Evolutionary conservation across 2,888 invertebrate genomes (phyloP), one percentile per base, ranked within the genome.

Genomic region (Smittia aterrima): DNA sequence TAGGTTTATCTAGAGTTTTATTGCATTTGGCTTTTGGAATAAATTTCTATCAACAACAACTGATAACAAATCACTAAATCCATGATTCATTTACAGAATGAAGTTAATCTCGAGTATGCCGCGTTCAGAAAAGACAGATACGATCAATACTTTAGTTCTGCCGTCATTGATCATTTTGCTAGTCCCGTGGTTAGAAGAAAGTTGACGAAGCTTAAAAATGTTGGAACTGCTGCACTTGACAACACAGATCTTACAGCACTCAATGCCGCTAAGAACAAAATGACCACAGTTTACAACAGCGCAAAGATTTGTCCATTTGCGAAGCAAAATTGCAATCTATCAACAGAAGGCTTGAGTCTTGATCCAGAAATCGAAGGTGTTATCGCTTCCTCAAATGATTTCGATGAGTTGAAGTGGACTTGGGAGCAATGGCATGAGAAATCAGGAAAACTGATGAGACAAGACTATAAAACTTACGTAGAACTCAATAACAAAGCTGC

Each of bases 401-500:
- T 24, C 20, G 72, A 72, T 40, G 72, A 72, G 38, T 22, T 62
- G 41, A 7, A 24, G 6, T 72, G 53, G 9, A 16, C 54, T 13
- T 88, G 87, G 87, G 81, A 81, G 66, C 80, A 81, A 1, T 88
- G 87, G 87, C 79, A 87, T 76, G 83, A 86, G 75, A 83, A 78
- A 0, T 82, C 85, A 1, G 87, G 87, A 1, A 82, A 80, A 64
- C 80, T 82, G 76, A 85, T 87, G 79, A 80, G 82, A 72, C 75
- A 80, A 0, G 75, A 81, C 22, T 88, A 84, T 78, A 79, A 81
- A 73, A 79, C 80, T 76, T 86, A 85, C 76, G 85, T 86, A 0
- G 78, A 80, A 11, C 79, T 87, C n/a, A 83, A 83, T 32, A 87
- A 87, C 77, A 81, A 84, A 77, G 86, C 85, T 0, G 85, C 86